phyloP scores from a whole-genome alignment of 2,797 vertebrate genomes.

The Clarias fuscus region DNA sequence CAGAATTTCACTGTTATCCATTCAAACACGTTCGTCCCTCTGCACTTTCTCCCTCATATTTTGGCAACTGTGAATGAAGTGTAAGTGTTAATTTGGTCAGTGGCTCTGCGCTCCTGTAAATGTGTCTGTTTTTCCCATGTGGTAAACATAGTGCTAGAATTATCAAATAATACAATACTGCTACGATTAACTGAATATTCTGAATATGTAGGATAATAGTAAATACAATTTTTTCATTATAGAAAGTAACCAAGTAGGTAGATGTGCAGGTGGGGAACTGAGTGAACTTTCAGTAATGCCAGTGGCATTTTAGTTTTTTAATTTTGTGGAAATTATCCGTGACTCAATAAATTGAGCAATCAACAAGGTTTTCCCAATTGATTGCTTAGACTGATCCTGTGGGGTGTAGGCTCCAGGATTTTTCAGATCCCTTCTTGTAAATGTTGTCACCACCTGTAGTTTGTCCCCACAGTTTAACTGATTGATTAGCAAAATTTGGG shows the following conservation, averaged over 20 bases:
- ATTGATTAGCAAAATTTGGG: neutral
- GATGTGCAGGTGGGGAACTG: too few species aligned
- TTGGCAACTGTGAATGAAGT: constrained; percentile 49
- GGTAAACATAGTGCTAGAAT: neutral
- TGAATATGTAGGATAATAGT: neutral
- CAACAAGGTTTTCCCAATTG: neutral
- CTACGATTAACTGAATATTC: neutral
- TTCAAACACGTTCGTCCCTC: constrained; percentile 26
- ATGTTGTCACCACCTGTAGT: neutral
- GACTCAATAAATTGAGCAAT: neutral
- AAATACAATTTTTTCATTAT: neutral
- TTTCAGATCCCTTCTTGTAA: neutral
- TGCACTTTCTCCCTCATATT: constrained; percentile 37
- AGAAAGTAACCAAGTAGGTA: neutral
- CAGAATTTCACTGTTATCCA: constrained; percentile 23
- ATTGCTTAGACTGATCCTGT: neutral
- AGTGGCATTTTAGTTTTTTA: neutral
- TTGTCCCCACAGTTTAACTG: neutral
- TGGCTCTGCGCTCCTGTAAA: constrained; percentile 32
- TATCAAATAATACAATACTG: neutral
- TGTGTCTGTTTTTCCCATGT: neutral
- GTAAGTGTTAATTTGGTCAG: constrained; percentile 49
- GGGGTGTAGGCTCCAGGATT: neutral
- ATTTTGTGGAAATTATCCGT: neutral
- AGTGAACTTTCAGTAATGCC: neutral